Percentiles rank a stretch among this genome's conserved stretches.
Evolutionary conservation across 2,797 vertebrate genomes (phyloP).

Genomic region (Brachyalestes nurse): DNA sequence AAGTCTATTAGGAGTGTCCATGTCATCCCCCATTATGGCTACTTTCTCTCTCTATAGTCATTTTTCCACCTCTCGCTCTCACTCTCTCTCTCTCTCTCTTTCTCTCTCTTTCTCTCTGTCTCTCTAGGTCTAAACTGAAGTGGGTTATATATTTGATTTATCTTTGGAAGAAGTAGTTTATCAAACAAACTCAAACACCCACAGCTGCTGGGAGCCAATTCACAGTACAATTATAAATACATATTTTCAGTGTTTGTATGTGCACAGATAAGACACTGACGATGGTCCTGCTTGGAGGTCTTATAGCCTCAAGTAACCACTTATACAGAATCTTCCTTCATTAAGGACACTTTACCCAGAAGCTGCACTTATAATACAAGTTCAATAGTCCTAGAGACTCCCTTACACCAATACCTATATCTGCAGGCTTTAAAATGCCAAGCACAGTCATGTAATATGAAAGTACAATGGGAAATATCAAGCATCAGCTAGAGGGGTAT

Average conservation of each 20-base stretch:
- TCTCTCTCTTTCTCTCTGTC: neutral
- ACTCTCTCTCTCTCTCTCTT: neutral
- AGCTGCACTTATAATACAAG: neutral
- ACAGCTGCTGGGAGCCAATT: neutral
- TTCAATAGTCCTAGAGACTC: too few species aligned
- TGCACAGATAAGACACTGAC: neutral
- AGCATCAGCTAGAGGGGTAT: too few species aligned
- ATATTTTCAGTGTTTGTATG: neutral
- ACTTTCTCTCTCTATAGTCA: too few species aligned
- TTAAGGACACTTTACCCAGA: neutral
- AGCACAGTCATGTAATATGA: too few species aligned
- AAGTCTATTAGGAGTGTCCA: neutral
- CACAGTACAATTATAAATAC: neutral
- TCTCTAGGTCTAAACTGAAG: neutral
- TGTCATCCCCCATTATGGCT: neutral
- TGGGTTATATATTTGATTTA: conserved; percentile 10
- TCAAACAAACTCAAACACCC: neutral
- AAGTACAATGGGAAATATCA: too few species aligned
- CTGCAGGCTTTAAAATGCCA: too few species aligned
- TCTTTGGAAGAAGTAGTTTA: neutral
- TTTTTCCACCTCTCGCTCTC: neutral
- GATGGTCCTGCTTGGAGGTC: neutral
- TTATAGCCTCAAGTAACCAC: neutral
- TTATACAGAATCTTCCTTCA: neutral
- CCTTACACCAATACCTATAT: too few species aligned